Evolutionary conservation across 2,888 invertebrate genomes (phyloP), one percentile per base, ranked within the genome.

Genomic region (Cepaea hortensis): DNA sequence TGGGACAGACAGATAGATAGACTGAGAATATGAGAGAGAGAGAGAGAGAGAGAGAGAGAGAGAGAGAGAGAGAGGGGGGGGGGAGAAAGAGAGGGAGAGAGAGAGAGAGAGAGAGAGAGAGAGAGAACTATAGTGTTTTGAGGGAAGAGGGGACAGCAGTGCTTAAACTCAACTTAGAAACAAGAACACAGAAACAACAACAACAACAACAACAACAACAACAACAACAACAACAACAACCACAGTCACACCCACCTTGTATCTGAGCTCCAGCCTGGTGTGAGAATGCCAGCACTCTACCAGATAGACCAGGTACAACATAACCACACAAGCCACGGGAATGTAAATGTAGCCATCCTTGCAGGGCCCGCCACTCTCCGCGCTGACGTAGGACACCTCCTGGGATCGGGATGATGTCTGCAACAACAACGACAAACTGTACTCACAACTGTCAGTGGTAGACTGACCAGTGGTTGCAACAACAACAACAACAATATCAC

Each of bases 271-370:
- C 88, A 97, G 96, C 91, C 97, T 95, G 48, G 96, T 96, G 15
- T 96, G 96, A 91, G 97, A 96, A 94, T 97, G 97, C 96, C 97
- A 97, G 93, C 97, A 97, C 94, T 97, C 97, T 92, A 97, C 96
- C 91, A 97, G 95, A 94, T 97, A 97, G 76, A 97, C 96, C 90
- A 97, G 95, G 95, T 97, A 97, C 68, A 97, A 95, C 94, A 97
- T 96, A 81, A 96, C 95, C 91, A 97, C 96, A 94, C 97, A 97
- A 35, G 97, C 97, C 86, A 97, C 96, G 9, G 97, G 97, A 89
- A 97, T 97, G 95, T 97, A 97, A 87, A 97, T 96, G 95, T 97
- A 97, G 81, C 97, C 97, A 88, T 97, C 96, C 93, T 97, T 97
- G 93, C 97, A 97, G 0, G 97, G 97, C 0, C 97, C 97, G 92